These are phyloP conservation scores for Smithornis capensis DNA, from an alignment of 2,113 vertebrate genomes.

Conservation along the genomic window DNA sequence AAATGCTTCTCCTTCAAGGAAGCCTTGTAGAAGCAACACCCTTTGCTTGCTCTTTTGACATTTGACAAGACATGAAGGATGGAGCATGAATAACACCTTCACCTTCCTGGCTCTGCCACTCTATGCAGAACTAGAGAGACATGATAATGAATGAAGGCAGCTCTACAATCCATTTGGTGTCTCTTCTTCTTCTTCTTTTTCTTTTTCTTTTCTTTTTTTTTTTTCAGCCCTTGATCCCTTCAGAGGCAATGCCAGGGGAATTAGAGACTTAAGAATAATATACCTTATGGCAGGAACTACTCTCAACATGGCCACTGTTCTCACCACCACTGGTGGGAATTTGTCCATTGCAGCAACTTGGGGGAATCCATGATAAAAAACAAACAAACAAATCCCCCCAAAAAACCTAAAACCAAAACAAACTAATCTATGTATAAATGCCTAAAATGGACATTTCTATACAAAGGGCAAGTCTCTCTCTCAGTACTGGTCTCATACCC, in stretches of 20 bases:
- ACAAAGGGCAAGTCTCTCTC: neutral
- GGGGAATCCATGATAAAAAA: neutral
- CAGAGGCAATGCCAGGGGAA: neutral
- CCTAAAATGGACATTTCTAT: neutral
- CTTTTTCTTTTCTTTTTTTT: neutral
- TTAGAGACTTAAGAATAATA: neutral
- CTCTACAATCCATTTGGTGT: neutral
- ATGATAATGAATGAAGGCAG: neutral
- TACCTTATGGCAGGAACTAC: neutral
- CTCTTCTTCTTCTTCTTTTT: neutral
- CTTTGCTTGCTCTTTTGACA: slow-evolving; percentile 31
- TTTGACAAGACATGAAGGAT: slow-evolving; percentile 50
- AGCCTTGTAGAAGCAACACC: slow-evolving; percentile 9
- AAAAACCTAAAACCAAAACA: neutral
- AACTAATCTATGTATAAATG: neutral
- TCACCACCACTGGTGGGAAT: neutral
- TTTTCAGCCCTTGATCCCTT: neutral
- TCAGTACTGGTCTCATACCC: neutral
- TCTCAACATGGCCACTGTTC: neutral
- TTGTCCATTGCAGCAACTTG: neutral
- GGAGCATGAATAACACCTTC: slow-evolving; percentile 21
- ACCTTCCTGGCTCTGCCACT: neutral
- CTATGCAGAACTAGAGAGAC: neutral
- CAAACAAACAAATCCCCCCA: neutral
- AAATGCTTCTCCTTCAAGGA: neutral